These are phyloP conservation scores for Corynorhinus townsendii DNA, from an alignment of 2,113 vertebrate genomes.

Conservation along the genomic window DNA sequence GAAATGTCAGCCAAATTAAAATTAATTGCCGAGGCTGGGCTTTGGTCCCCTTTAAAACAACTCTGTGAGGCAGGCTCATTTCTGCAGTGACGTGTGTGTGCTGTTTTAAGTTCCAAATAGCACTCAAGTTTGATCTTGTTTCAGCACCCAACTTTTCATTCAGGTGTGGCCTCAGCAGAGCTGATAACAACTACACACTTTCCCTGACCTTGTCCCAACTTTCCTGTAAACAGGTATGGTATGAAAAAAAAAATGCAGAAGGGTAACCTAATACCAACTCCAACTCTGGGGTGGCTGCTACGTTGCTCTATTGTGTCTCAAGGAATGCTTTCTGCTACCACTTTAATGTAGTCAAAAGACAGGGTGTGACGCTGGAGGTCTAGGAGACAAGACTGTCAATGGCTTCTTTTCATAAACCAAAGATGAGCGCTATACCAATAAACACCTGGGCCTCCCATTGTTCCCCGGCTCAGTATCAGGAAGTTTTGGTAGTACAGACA, in stretches of 20 bases:
- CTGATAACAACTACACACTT: slow-evolving; percentile 79
- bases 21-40: neutral
- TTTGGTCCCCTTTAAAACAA: neutral
- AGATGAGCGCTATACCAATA: slow-evolving; percentile 62
- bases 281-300: slow-evolving; percentile 33
- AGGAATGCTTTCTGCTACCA: slow-evolving; percentile 74
- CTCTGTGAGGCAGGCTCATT: neutral
- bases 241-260: neutral
- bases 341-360: slow-evolving; percentile 67
- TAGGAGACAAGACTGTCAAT: slow-evolving; percentile 62
- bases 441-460: slow-evolving; percentile 36
- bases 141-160: slow-evolving; percentile 73
- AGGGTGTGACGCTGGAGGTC: slow-evolving; percentile 54
- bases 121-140: slow-evolving; percentile 83
- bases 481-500: slow-evolving; percentile 40
- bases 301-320: slow-evolving; percentile 54
- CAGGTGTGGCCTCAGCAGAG: slow-evolving; percentile 77
- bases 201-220: slow-evolving; percentile 82
- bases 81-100: slow-evolving; percentile 33
- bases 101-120: slow-evolving; percentile 62
- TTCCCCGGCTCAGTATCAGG: neutral
- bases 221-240: slow-evolving; percentile 75
- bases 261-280: slow-evolving; percentile 72
- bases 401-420: slow-evolving; percentile 67
- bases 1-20: neutral